Base-by-base conservation (phyloP, 2,888 invertebrate species). In the Gymnoscelis rufifasciata region DNA sequence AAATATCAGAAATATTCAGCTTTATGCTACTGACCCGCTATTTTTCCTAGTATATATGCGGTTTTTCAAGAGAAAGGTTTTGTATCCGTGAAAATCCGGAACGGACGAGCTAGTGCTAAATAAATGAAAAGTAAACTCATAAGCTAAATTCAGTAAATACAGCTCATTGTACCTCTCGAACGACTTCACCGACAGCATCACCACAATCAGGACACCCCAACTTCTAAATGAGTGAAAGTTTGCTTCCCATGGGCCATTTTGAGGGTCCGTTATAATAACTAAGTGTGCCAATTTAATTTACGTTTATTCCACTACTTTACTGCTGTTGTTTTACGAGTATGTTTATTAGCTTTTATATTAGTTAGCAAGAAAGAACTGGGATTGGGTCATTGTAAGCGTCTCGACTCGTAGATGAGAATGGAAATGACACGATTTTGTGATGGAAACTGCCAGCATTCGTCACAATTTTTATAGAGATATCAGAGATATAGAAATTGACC, bases 141-240 rank as follows among this genome's bases (percentile, higher is more conserved):
- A 35, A 35, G 7, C 10, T 0, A 19, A 19, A 35, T 23, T 35
- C 19, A 15, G 10, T 19, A 19, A 7, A 15, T 35, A 19, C 10
- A 19, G 35, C 35, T 35, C 35, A 7, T 35, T 15, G 19, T 15
- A 35, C 7, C 19, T 10, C 15, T 14, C 10, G n/a, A 33, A 35
- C 15, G 19, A 23, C 11, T 11, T n/a, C n/a, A 3, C 15, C 11
- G 19, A 11, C 19, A 11, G 7, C 15, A 33, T 33, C 10, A 19
- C 15, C 13, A 31, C 14, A 28, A 37, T 37, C 29, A 43, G 5
- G 26, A 8, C 13, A 35, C 38, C 43, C 36, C 33, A 28, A 37
- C 41, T 41, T 24, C 26, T 14, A 36, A 47, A 11, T 47, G 23
- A 15, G 24, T 7, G 26, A 19, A 38, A 38, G 44, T 44, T 44